Conservation (phyloP, 2,113 vertebrate genomes). For the Neolamprologus fasciatus region DNA sequence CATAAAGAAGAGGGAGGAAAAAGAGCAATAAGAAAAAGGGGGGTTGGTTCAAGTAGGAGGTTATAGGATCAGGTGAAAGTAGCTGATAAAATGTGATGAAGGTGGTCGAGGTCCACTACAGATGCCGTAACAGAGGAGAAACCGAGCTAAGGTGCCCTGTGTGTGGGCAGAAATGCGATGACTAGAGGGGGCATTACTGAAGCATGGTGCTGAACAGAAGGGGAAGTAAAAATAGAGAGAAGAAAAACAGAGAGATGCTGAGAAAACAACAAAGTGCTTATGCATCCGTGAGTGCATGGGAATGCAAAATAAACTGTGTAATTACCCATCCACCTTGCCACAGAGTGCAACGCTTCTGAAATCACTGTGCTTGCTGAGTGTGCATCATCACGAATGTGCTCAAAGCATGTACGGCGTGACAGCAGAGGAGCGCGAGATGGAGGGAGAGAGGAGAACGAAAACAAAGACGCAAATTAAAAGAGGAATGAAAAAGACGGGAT, state of each 20-base stretch:
- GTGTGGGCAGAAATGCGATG: constrained; percentile 59
- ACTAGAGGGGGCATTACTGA: constrained; percentile 62
- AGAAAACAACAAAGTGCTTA: constrained; percentile 44
- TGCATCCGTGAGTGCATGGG: constrained; percentile 32
- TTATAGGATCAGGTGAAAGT: not conserved
- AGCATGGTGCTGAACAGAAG: constrained; percentile 64
- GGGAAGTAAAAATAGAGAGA: constrained; percentile 58
- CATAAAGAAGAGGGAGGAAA: not conserved
- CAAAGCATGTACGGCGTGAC: not conserved
- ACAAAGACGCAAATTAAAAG: constrained; percentile 56
- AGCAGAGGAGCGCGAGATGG: not conserved
- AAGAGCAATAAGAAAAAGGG: not conserved
- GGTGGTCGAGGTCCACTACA: constrained; percentile 12
- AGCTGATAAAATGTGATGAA: constrained; percentile 18
- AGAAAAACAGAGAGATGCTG: constrained; percentile 31
- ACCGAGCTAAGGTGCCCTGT: constrained; percentile 34
- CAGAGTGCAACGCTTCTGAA: constrained; percentile 35
- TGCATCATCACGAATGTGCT: constrained; percentile 26
- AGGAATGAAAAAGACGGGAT: constrained; percentile 52
- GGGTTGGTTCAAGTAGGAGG: not conserved
- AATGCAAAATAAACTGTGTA: constrained; percentile 54
- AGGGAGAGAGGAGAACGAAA: not conserved
- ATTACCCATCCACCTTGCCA: constrained; percentile 55
- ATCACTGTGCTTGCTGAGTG: constrained; percentile 40
- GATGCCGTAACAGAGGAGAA: not conserved